Evolutionary conservation across 2,113 vertebrate species (phyloP), one percentile per base, ranked within the genome.

Genomic region (Galbula dea): DNA sequence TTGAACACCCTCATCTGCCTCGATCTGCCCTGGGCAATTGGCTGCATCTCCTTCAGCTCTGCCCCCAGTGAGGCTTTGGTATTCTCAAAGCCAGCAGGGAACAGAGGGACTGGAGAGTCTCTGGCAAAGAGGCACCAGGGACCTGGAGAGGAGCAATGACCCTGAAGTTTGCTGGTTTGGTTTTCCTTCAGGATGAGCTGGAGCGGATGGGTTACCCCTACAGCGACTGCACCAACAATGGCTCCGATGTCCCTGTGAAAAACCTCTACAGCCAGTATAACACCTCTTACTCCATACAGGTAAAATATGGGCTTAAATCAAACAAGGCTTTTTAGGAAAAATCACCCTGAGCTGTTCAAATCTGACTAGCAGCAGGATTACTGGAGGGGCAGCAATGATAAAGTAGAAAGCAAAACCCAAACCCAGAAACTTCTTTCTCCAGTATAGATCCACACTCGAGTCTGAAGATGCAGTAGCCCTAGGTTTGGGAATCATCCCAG

Each of bases 271-370:
- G 94, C 7, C 63, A 72, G 2, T 97, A 96, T 45, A 98, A 97
- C 34, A 98, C 97, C 0, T 97, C 96, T 66, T 98, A 98, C 67
- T 98, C 98, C 66, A 97, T 98, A 61, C 97, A 98, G 97, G 98
- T 98, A 86, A 75, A 83, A 7, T 34, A 12, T 0, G 0, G 8
- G 18, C 26, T 17, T 3, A 10, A 26, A 18, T 6, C 69, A n/a
- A 43, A 23, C 51, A 9, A 10, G 6, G 15, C 49, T 27, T 37
- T 21, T 36, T 0, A 46, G 30, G 51, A 32, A 32, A 68, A 58
- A 5, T 6, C 27, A 3, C 7, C 39, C 14, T n/a, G 12, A 55
- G 59, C 73, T 52, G 7, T 21, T 49, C 15, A 27, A 39, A 46
- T 5, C 20, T 51, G 74, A 13, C 18, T 16, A 9, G 15, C 26